Evolutionary conservation across 2,888 invertebrate species (phyloP).

Genomic region (Stramonita haemastoma): DNA sequence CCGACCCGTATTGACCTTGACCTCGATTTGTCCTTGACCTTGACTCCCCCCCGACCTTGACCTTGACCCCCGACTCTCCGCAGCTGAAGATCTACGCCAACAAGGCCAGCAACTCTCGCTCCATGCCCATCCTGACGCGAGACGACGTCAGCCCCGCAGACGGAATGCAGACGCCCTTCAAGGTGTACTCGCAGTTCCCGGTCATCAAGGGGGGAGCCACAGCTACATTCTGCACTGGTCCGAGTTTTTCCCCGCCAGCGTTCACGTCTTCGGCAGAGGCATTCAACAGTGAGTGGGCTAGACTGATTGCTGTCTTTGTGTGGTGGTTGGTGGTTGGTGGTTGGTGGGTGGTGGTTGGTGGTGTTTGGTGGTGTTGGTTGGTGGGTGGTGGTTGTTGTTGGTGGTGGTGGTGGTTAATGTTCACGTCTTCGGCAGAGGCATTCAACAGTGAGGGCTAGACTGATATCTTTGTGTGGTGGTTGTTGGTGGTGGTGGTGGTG

Average conservation of each 20-base stretch:
- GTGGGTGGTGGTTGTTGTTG: no score
- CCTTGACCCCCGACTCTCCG: background rate
- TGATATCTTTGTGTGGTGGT: no score
- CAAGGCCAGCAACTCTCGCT: background rate
- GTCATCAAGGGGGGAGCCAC: constrained; percentile 54
- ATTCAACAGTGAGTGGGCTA: background rate
- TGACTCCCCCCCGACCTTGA: no score
- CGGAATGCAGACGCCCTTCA: constrained; percentile 11
- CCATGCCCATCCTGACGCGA: constrained; percentile 47
- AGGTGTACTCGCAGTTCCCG: constrained; percentile 9
- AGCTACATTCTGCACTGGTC: constrained; percentile 57
- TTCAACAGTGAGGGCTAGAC: no score
- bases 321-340: background rate
- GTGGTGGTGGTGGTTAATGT: background rate
- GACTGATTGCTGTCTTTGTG: background rate
- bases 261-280: background rate
- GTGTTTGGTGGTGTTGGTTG: no score
- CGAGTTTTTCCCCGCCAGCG: background rate
- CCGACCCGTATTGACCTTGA: no score
- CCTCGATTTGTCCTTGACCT: no score
- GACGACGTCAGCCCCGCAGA: constrained; percentile 19
- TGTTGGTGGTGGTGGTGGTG: no score
- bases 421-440: no score
- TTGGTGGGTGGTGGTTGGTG: background rate
- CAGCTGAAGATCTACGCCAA: constrained; percentile 25